Evolutionary conservation across 2,113 vertebrate species (phyloP).

Genomic region (Danio rerio): DNA sequence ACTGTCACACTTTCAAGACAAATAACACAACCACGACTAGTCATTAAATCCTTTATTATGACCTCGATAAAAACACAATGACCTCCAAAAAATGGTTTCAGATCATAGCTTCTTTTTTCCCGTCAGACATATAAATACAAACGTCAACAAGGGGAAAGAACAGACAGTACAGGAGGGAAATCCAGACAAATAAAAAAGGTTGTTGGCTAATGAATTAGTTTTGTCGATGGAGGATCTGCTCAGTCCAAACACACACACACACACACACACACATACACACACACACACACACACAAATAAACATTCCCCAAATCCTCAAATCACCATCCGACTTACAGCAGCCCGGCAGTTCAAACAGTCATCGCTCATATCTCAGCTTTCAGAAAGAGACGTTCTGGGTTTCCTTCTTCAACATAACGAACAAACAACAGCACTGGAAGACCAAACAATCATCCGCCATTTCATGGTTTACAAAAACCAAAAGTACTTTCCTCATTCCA

Average conservation of each 20-base stretch:
- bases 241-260: not conserved
- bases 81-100: slow-evolving; percentile 38
- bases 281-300: no score
- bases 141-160: slow-evolving; percentile 64
- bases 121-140: slow-evolving; percentile 76
- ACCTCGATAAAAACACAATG: slow-evolving; percentile 51
- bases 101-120: slow-evolving; percentile 65
- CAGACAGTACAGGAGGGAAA: slow-evolving; percentile 55
- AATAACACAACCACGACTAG: not conserved
- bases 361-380: not conserved
- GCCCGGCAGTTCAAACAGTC: slow-evolving; percentile 18
- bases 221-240: not conserved
- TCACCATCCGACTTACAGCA: slow-evolving; percentile 1
- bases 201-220: not conserved
- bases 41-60: slow-evolving; percentile 52
- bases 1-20: not conserved
- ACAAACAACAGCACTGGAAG: not conserved
- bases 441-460: not conserved
- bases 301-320: not conserved
- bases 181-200: slow-evolving; percentile 51
- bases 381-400: not conserved
- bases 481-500: not conserved
- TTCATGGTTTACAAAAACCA: not conserved
- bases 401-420: not conserved
- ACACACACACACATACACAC: no score